Conservation (phyloP, 23 tunicate genomes). For the Trididemnum nubilum region DNA sequence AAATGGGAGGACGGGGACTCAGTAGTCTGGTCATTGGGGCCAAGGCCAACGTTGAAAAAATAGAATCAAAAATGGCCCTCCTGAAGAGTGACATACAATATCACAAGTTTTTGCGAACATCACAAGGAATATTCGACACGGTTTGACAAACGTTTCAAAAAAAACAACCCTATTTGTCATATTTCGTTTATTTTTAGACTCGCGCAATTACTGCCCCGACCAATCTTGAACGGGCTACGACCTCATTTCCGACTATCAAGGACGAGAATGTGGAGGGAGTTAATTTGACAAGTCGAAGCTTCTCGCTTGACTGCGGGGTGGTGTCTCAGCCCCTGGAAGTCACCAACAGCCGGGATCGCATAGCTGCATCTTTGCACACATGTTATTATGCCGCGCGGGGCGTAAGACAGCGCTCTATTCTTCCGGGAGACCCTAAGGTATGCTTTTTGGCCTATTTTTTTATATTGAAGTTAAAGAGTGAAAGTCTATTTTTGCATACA, state of each 20-base stretch:
- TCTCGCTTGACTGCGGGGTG: constrained; percentile 55
- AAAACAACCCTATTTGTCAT: too few relatives aligned
- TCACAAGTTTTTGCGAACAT: too few relatives aligned
- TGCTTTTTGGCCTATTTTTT: neutral
- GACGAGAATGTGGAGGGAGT: neutral
- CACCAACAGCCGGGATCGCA: constrained; percentile 38
- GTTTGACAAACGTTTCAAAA: too few relatives aligned
- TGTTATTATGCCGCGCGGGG: constrained; percentile 53
- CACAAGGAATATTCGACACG: too few relatives aligned
- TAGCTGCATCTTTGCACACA: constrained; percentile 52
- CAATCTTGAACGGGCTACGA: constrained; percentile 1
- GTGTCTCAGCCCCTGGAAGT: constrained; percentile 58
- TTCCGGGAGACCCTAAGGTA: constrained; percentile 75
- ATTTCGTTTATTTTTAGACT: neutral
- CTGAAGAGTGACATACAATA: too few relatives aligned
- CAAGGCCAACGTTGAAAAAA: too few relatives aligned
- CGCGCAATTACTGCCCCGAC: neutral
- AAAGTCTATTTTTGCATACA: too few relatives aligned
- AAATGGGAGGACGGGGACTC: too few relatives aligned
- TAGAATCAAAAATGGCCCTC: too few relatives aligned
- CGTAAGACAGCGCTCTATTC: constrained; percentile 39
- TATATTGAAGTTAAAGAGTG: neutral
- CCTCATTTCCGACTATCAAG: neutral
- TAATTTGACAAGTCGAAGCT: constrained; percentile 18
- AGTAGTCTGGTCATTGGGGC: too few relatives aligned